Base-by-base conservation (phyloP, 1,140 invertebrate genomes). In the Halotydeus destructor region DNA sequence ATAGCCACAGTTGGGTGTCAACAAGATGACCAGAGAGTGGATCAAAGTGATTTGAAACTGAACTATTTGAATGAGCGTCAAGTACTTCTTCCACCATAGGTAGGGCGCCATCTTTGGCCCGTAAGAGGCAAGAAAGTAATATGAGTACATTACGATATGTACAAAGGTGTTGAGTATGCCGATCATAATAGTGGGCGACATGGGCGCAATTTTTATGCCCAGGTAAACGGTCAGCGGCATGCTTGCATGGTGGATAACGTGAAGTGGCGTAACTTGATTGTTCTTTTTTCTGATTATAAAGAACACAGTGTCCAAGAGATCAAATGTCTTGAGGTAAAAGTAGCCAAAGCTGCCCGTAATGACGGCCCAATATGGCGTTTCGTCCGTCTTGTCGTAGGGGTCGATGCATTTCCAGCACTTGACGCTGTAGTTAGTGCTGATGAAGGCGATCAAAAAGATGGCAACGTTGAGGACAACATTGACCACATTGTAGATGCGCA, bases 251-350 rank as follows among this genome's bases (percentile, higher is more conserved):
- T 72, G 70, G 48, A 69, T 72, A 12, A 72, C 68, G 52, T 84
- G 78, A 1, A 83, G 66, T 50, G 74, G 76, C 1, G 73, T 69
- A 16, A 81, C 69, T 63, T 81, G 75, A 22, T 69, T 69, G 35
- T 72, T 63, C 45, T 77, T 78, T 56, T 82, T 81, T n/a, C 76
- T 64, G 23, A 81, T 53, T 2, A 72, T 63, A 48, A 72, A 72
- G 44, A 72, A 63, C 30, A 66, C 81, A 44, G 86, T 93, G 61
- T 96, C 86, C 12, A 81, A 72, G 60, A 94, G 89, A 66, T 96
- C 88, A 9, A 84, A 78, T 50, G 86, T 70, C 62, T 96, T 96
- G 34, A 85, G 91, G 59, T 93, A 77, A 62, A 91, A 94, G 60
- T 93, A 94, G 68, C 39, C 32, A 16, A 47, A 52, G 18, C 22